These are phyloP conservation scores for Ardeotis arabs DNA, from an alignment of 2,113 vertebrate genomes.

Conservation along the genomic window DNA sequence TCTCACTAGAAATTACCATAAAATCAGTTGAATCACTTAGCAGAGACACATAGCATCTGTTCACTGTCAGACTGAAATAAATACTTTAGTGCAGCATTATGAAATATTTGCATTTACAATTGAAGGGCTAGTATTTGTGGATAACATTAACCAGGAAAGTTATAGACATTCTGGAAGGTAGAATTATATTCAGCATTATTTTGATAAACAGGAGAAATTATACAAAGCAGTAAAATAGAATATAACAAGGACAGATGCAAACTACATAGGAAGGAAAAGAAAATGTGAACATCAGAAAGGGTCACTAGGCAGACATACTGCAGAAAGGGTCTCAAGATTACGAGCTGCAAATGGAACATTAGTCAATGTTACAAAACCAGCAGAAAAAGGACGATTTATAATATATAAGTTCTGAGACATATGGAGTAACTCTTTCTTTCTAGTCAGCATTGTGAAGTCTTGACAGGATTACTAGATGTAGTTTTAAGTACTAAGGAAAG, in stretches of 20 bases:
- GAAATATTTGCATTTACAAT: neutral
- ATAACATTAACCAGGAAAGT: neutral
- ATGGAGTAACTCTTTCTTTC: neutral
- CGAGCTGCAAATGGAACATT: neutral
- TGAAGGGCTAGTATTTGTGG: neutral
- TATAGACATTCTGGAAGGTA: neutral
- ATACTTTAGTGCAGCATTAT: neutral
- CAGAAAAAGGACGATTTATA: slow-evolving; percentile 10
- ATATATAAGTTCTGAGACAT: neutral
- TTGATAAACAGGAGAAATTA: neutral
- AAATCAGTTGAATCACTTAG: neutral
- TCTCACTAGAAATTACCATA: neutral
- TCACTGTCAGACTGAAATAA: neutral
- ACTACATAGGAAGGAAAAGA: neutral
- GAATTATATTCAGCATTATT: neutral
- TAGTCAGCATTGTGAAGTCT: neutral
- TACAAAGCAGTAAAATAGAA: neutral
- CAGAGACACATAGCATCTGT: slow-evolving; percentile 1
- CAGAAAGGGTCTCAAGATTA: neutral
- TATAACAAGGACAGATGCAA: neutral
- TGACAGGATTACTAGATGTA: neutral
- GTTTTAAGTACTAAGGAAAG: neutral
- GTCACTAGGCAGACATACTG: neutral
- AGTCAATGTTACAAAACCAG: slow-evolving; percentile 8
- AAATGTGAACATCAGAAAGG: neutral